Evolutionary conservation across 2,113 vertebrate species (phyloP), one percentile per base, ranked within the genome.

Genomic region (Gasterosteus nipponicus): DNA sequence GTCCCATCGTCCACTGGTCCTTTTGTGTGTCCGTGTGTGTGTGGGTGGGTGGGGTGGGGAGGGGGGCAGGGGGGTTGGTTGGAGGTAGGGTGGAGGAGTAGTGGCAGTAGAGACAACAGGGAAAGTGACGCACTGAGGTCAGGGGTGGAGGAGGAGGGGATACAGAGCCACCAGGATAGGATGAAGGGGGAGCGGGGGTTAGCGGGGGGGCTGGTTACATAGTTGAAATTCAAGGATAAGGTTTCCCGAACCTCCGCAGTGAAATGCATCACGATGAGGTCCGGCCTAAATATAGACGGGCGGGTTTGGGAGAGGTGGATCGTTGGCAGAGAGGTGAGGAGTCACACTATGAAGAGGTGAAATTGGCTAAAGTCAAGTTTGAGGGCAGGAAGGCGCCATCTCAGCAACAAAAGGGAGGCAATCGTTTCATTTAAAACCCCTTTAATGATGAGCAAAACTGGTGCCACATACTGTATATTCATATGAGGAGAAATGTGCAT

Each of bases 171-270:
- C 87, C 77, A 86, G 61, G 66, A 70, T 47, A 68, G 72, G 82
- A 53, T 15, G 49, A 19, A 49, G 79, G 80, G 35, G 6, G 38
- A 19, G 35, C 1, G 22, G 33, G 33, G 57, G 22, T 26, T 26
- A 26, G 22, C 22, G 22, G 22, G 22, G 22, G 22, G 22, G 22
- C 22, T 26, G 9, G 16, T 5, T 73, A 65, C 90, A 94, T 93
- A 86, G 86, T 87, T 94, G 70, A 84, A 87, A 94, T 94, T 89
- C 89, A 89, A 49, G 91, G 87, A 83, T 94, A 92, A 91, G 81
- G 92, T 94, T 95, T 93, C 93, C 83, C 65, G 87, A 86, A 86
- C 90, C 91, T 90, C 88, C 91, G 90, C 90, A 89, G 84, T 82
- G 84, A 87, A 81, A 88, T 87, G 79, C 85, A 82, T 81, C 82